Percentiles rank a stretch among this genome's conserved stretches.
phyloP scores from a whole-genome alignment of 2,797 vertebrate species.

The Tachyglossus aculeatus region DNA sequence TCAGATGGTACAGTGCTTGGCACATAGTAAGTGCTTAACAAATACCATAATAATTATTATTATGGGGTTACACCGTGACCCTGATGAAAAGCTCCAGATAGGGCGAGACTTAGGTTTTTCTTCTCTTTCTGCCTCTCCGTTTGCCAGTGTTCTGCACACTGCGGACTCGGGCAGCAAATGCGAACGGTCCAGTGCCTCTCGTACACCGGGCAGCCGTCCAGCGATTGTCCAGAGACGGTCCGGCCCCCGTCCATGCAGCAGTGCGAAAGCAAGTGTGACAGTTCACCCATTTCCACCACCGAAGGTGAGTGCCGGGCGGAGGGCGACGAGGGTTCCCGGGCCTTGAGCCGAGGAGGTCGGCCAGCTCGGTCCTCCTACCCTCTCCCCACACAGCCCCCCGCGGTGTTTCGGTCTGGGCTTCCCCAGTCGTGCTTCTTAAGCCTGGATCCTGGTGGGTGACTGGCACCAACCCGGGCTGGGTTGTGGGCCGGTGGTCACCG shows the following conservation, averaged over 20 bases:
- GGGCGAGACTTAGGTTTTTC: not conserved
- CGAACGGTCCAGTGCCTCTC: constrained; percentile 93
- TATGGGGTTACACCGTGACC: not conserved
- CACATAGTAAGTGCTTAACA: too few relatives aligned
- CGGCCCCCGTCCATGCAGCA: constrained; percentile 93
- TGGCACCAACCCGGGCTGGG: too few relatives aligned
- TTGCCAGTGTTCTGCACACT: constrained; percentile 95
- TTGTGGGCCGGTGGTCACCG: too few relatives aligned
- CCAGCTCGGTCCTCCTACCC: too few relatives aligned
- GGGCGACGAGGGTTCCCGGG: too few relatives aligned
- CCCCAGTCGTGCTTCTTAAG: too few relatives aligned
- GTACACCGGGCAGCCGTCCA: constrained; percentile 93
- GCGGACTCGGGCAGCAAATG: constrained; percentile 96
- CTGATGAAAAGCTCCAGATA: not conserved
- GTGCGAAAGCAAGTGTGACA: constrained; percentile 98
- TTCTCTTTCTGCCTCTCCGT: constrained; percentile 25
- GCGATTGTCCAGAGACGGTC: constrained; percentile 85
- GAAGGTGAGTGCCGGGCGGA: constrained; percentile 84
- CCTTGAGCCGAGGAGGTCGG: too few relatives aligned
- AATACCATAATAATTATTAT: too few relatives aligned
- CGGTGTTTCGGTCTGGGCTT: too few relatives aligned
- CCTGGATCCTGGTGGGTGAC: too few relatives aligned
- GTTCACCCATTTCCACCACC: constrained; percentile 87
- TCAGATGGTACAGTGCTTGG: too few relatives aligned
- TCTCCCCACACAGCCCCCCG: too few relatives aligned